Evolutionary conservation across 2,113 vertebrate genomes (phyloP).

Genomic region (Austrofundulus limnaeus): DNA sequence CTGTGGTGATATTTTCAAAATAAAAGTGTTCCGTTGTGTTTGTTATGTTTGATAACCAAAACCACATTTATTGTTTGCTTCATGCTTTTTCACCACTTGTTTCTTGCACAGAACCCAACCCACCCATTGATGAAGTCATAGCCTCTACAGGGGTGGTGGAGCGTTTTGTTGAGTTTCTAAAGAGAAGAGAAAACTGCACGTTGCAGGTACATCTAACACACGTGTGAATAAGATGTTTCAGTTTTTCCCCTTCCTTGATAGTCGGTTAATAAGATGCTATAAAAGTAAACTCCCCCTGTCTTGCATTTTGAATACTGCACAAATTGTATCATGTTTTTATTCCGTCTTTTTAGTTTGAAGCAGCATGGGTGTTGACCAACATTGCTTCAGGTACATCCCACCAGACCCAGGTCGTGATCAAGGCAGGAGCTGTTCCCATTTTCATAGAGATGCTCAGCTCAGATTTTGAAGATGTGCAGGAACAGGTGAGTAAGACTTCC

Average conservation of each 20-base stretch:
- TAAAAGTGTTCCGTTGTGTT: neutral
- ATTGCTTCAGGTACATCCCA: slow-evolving; percentile 97
- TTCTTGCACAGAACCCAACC: slow-evolving; percentile 87
- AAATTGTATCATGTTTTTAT: no score
- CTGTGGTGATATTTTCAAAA: neutral
- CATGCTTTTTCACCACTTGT: neutral
- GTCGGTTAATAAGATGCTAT: no score
- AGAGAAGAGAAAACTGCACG: slow-evolving; percentile 96
- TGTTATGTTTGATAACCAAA: neutral
- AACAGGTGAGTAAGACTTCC: slow-evolving; percentile 86
- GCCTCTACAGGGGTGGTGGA: slow-evolving; percentile 93
- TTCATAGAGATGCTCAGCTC: slow-evolving; percentile 97
- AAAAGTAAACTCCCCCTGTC: no score
- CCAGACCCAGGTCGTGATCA: slow-evolving; percentile 97
- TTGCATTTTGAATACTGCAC: no score
- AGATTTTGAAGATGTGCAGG: slow-evolving; percentile 97
- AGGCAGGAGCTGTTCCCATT: slow-evolving; percentile 96
- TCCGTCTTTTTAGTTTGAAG: slow-evolving; percentile 87
- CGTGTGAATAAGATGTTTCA: no score
- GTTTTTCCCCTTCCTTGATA: no score
- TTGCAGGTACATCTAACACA: slow-evolving; percentile 83
- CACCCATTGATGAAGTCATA: slow-evolving; percentile 98
- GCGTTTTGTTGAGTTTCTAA: slow-evolving; percentile 97
- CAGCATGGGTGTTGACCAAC: slow-evolving; percentile 97
- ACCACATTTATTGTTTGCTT: neutral